Percentiles rank a stretch among this genome's conserved stretches.
phyloP scores from a whole-genome alignment of 2,888 invertebrate genomes.

The Enoplolaimus lenunculus region DNA sequence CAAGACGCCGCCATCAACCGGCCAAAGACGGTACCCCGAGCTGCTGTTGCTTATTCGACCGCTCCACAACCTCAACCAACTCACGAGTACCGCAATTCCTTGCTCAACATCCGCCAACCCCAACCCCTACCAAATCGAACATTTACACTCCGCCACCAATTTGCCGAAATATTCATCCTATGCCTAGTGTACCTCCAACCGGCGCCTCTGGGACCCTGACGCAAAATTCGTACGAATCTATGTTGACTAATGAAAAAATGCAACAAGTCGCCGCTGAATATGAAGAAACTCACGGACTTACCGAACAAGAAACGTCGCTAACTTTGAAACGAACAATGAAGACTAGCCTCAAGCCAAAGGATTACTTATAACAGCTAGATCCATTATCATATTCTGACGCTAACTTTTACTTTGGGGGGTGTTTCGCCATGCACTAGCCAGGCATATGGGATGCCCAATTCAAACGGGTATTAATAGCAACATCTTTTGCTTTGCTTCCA shows the following conservation, averaged over 20 bases:
- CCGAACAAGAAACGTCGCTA: slow-evolving; percentile 13
- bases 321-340: slow-evolving; percentile 22
- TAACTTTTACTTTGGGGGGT: too few species aligned
- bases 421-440: too few species aligned
- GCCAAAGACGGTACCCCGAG: background rate
- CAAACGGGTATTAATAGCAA: too few species aligned
- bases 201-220: too few species aligned
- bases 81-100: background rate
- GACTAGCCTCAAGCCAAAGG: slow-evolving; percentile 20
- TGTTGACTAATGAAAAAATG: background rate
- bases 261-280: slow-evolving; percentile 5
- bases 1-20: background rate
- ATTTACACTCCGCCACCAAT: slow-evolving; percentile 23
- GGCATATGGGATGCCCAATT: too few species aligned
- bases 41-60: background rate
- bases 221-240: slow-evolving; percentile 2
- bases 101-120: slow-evolving; percentile 14
- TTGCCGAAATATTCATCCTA: slow-evolving; percentile 5
- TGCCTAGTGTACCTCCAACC: background rate
- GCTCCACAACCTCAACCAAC: background rate
- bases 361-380: slow-evolving; percentile 22
- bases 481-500: too few species aligned
- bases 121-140: slow-evolving; percentile 15
- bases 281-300: slow-evolving; percentile 14
- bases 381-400: too few species aligned